Evolutionary conservation across 1,140 invertebrate species (phyloP).

Genomic region (Anthonomus grandis): DNA sequence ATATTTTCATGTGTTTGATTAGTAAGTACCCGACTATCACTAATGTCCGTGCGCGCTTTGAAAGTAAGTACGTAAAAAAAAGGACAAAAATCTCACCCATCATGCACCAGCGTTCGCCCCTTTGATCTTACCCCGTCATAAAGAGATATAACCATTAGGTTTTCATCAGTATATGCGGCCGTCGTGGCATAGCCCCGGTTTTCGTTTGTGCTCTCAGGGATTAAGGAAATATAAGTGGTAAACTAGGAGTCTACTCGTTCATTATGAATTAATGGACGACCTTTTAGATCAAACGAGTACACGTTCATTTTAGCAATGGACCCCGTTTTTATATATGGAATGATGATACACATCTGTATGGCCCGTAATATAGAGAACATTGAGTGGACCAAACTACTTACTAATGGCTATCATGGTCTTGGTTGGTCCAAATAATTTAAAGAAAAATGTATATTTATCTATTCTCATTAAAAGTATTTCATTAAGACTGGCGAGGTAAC

Average conservation of each 20-base stretch:
- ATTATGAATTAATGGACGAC: constrained; percentile 51
- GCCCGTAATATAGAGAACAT: no score
- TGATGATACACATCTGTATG: no score
- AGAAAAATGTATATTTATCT: no score
- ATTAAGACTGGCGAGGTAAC: no score
- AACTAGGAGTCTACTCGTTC: constrained; percentile 47
- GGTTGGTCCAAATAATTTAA: no score
- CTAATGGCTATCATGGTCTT: no score
- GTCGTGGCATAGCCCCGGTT: constrained; percentile 36
- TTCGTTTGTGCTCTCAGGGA: constrained; percentile 47
- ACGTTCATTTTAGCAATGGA: constrained; percentile 48
- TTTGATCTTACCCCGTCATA: constrained; percentile 48
- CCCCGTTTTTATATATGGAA: constrained; percentile 25
- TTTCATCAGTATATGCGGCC: constrained; percentile 49
- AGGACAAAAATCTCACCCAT: constrained; percentile 41
- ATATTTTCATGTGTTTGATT: no score
- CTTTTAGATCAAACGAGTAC: constrained; percentile 49
- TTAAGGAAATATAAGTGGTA: constrained; percentile 51
- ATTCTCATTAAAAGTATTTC: no score
- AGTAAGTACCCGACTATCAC: no score
- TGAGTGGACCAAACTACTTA: no score
- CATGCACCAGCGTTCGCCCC: constrained; percentile 36
- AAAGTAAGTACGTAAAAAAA: constrained; percentile 46
- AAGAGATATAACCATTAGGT: constrained; percentile 51
- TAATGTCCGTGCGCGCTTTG: no score